Conservation (phyloP, 1,140 invertebrate species). For the Yoshiicerus persimilis region DNA sequence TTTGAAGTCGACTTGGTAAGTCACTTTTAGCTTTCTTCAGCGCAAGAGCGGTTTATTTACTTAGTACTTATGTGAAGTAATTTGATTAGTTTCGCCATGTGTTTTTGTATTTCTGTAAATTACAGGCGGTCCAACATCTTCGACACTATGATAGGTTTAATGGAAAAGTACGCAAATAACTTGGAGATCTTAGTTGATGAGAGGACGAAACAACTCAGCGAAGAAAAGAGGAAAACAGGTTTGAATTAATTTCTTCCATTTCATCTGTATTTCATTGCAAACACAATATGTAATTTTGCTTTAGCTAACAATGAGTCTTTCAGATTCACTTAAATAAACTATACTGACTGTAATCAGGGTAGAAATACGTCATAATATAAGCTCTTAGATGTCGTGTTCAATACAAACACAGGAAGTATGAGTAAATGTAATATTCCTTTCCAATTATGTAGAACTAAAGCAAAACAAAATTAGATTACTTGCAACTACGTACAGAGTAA, state of each 20-base stretch:
- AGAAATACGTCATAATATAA: too few species aligned
- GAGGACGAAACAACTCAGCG: constrained; percentile 85
- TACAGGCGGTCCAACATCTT: constrained; percentile 68
- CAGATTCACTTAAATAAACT: too few species aligned
- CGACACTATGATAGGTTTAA: constrained; percentile 90
- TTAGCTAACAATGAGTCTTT: too few species aligned
- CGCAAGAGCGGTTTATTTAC: not conserved
- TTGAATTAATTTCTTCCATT: constrained; percentile 31
- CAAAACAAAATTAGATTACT: not conserved
- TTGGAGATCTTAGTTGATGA: constrained; percentile 88
- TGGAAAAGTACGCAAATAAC: constrained; percentile 89
- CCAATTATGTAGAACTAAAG: too few species aligned
- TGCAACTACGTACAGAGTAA: too few species aligned
- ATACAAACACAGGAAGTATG: too few species aligned
- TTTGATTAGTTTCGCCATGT: not conserved
- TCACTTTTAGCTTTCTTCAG: too few species aligned
- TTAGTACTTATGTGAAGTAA: not conserved
- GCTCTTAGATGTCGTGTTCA: too few species aligned
- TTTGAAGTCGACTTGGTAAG: too few species aligned
- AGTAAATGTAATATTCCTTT: too few species aligned
- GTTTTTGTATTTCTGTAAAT: not conserved
- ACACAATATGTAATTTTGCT: not conserved
- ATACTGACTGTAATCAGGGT: too few species aligned
- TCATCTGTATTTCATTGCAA: not conserved
- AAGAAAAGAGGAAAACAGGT: constrained; percentile 97